Evolutionary conservation across 2,797 vertebrate species (phyloP).

Genomic region (Pseudomugil tenellus): DNA sequence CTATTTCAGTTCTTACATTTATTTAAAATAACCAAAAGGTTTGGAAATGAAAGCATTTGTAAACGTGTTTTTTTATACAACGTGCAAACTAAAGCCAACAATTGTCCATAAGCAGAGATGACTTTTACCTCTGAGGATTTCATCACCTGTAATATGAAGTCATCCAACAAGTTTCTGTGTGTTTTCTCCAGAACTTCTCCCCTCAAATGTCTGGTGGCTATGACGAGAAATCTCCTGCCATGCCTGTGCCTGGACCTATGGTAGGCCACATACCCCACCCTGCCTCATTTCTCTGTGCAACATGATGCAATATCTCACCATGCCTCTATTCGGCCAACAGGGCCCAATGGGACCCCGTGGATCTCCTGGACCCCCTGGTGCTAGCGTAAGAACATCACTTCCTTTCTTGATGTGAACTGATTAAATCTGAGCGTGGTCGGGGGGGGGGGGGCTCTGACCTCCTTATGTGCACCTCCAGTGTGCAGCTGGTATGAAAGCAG

Average conservation of each 20-base stretch:
- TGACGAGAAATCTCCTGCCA: constrained; percentile 88
- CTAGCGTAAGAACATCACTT: constrained; percentile 85
- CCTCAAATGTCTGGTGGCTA: constrained; percentile 94
- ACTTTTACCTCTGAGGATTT: too few relatives aligned
- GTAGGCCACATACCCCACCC: constrained; percentile 66
- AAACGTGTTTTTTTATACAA: background rate
- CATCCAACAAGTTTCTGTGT: background rate
- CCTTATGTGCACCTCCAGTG: background rate
- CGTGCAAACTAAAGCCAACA: too few relatives aligned
- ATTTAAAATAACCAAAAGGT: background rate
- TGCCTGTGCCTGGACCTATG: constrained; percentile 93
- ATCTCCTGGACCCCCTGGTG: constrained; percentile 88
- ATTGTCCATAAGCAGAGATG: too few relatives aligned
- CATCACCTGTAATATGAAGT: too few relatives aligned
- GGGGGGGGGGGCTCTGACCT: background rate
- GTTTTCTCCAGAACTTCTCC: constrained; percentile 90
- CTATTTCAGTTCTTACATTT: background rate
- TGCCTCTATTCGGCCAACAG: constrained; percentile 72
- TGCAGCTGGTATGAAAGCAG: background rate
- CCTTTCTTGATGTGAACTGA: background rate
- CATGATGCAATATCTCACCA: constrained; percentile 22
- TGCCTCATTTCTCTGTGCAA: background rate
- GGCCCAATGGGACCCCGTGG: constrained; percentile 95
- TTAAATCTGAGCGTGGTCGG: background rate
- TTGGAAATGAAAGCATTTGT: background rate